phyloP scores from a whole-genome alignment of 1,140 invertebrate genomes.

The Carposina sasakii region DNA sequence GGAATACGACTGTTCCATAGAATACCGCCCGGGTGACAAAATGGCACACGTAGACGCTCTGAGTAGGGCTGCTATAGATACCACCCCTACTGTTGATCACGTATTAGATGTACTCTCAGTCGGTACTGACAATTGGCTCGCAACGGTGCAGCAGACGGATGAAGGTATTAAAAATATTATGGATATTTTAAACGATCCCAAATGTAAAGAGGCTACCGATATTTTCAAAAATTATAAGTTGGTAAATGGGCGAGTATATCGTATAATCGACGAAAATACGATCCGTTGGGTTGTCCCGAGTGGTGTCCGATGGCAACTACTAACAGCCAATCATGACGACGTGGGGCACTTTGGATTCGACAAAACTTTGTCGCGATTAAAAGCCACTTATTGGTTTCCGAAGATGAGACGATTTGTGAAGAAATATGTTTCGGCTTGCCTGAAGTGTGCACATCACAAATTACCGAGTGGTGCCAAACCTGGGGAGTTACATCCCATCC shows the following conservation, averaged over 20 bases:
- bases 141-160: not conserved
- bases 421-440: not conserved
- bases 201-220: not conserved
- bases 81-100: not conserved
- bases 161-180: not conserved
- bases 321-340: too few relatives aligned
- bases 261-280: too few relatives aligned
- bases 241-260: too few relatives aligned
- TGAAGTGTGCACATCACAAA: not conserved
- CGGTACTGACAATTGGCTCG: not conserved
- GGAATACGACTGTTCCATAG: conserved; percentile 29
- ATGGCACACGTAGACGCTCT: conserved; percentile 34
- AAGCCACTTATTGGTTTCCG: conserved; percentile 2
- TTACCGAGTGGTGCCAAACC: not conserved
- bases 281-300: too few relatives aligned
- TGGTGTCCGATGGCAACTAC: too few relatives aligned
- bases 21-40: conserved; percentile 18
- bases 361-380: not conserved
- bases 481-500: not conserved
- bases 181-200: not conserved
- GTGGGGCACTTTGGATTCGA: conserved; percentile 1
- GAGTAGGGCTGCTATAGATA: conserved; percentile 17
- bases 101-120: not conserved
- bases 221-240: not conserved
- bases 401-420: not conserved